phyloP scores from a whole-genome alignment of 1,140 invertebrate genomes.

The Sipha flava region DNA sequence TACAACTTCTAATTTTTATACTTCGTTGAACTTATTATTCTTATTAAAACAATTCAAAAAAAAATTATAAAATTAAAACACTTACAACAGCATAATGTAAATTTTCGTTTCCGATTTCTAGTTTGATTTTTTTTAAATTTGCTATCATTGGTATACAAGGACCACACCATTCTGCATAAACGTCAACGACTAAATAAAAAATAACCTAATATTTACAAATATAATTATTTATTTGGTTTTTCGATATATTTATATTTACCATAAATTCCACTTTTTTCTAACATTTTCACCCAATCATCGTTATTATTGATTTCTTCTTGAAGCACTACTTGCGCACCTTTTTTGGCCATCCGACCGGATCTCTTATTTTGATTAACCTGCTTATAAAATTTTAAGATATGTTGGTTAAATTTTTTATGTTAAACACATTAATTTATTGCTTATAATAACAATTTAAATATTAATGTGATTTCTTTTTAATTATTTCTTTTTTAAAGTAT shows the following conservation, averaged over 20 bases:
- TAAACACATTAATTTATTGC: too few species aligned
- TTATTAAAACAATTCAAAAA: too few species aligned
- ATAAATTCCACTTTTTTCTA: constrained; percentile 67
- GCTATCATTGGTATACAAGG: constrained; percentile 79
- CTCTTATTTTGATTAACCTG: neutral
- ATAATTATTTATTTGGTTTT: too few species aligned
- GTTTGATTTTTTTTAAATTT: constrained; percentile 78
- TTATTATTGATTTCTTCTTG: constrained; percentile 73
- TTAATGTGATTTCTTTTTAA: too few species aligned
- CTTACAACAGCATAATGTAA: constrained; percentile 69
- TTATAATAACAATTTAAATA: too few species aligned
- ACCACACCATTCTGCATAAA: constrained; percentile 89
- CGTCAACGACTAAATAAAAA: constrained; percentile 63
- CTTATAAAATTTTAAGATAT: neutral
- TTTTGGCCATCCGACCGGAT: constrained; percentile 51
- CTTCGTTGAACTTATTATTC: too few species aligned
- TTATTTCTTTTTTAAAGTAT: too few species aligned
- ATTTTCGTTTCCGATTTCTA: constrained; percentile 75
- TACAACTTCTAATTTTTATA: too few species aligned
- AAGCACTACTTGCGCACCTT: constrained; percentile 61
- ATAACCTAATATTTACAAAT: neutral
- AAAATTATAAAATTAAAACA: neutral
- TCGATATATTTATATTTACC: constrained; percentile 48
- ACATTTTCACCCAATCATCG: constrained; percentile 76
- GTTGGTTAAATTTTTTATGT: too few species aligned